phyloP scores from a whole-genome alignment of 2,888 invertebrate genomes.

The Macrophya alboannulata region DNA sequence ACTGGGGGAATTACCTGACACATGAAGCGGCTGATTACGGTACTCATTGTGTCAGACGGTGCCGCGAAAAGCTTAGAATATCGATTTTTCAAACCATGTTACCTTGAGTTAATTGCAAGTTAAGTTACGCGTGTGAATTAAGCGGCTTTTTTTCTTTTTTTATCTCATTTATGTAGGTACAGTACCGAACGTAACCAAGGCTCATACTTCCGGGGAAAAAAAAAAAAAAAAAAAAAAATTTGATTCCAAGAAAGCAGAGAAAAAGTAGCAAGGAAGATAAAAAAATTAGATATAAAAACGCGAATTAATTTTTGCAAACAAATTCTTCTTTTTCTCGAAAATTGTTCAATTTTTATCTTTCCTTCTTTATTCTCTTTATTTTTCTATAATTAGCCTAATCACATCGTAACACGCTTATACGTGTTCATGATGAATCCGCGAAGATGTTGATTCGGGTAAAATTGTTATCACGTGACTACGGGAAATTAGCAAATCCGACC shows the following conservation, averaged over 20 bases:
- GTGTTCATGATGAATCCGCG: background rate
- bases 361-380: background rate
- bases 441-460: conserved; percentile 15
- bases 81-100: conserved; percentile 8
- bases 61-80: background rate
- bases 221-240: too few relatives aligned
- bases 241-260: too few relatives aligned
- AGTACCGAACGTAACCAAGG: too few relatives aligned
- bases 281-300: too few relatives aligned
- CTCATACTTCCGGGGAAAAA: too few relatives aligned
- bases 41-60: conserved; percentile 16
- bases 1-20: conserved; percentile 43
- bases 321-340: too few relatives aligned
- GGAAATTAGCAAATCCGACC: background rate
- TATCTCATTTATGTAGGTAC: background rate
- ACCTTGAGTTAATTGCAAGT: background rate
- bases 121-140: background rate
- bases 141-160: background rate
- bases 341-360: background rate
- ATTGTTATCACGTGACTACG: conserved; percentile 4
- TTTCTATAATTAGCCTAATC: conserved; percentile 16
- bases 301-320: too few relatives aligned
- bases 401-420: conserved; percentile 8
- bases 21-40: conserved; percentile 27
- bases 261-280: too few relatives aligned